phyloP scores from a whole-genome alignment of 2,888 invertebrate species.

The Hydropsyche betteni region DNA sequence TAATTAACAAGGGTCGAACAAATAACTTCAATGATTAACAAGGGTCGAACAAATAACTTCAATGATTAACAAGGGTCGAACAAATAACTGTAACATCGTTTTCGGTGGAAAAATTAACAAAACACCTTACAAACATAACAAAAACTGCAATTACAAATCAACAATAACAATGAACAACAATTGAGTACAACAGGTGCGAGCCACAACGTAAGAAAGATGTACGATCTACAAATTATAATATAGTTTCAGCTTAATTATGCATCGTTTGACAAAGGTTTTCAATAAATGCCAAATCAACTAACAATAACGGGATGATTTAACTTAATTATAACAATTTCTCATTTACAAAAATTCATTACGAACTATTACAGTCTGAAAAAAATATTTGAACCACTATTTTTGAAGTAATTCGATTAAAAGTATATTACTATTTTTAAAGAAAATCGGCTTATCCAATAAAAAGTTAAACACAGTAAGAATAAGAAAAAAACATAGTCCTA shows the following conservation, averaged over 20 bases:
- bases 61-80: neutral
- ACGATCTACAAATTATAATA: conserved; percentile 18
- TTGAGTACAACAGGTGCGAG: neutral
- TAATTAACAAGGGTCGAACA: neutral
- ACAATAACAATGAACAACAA: conserved; percentile 17
- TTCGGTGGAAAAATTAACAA: conserved; percentile 9
- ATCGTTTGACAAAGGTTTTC: neutral
- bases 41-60: conserved; percentile 15
- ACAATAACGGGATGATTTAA: no score
- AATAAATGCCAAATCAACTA: neutral
- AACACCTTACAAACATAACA: neutral
- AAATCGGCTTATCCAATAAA: no score
- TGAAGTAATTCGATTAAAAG: no score
- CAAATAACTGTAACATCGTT: conserved; percentile 16
- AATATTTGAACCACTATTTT: no score
- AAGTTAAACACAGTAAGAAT: no score
- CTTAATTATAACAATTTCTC: no score
- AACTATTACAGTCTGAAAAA: no score
- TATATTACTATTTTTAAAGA: no score
- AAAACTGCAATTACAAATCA: conserved; percentile 8
- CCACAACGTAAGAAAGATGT: conserved; percentile 24
- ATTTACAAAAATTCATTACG: no score
- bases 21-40: neutral
- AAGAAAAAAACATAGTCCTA: neutral
- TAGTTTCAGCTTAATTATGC: no score